phyloP scores from a whole-genome alignment of 2,113 vertebrate species.

The Corythornis cristatus region DNA sequence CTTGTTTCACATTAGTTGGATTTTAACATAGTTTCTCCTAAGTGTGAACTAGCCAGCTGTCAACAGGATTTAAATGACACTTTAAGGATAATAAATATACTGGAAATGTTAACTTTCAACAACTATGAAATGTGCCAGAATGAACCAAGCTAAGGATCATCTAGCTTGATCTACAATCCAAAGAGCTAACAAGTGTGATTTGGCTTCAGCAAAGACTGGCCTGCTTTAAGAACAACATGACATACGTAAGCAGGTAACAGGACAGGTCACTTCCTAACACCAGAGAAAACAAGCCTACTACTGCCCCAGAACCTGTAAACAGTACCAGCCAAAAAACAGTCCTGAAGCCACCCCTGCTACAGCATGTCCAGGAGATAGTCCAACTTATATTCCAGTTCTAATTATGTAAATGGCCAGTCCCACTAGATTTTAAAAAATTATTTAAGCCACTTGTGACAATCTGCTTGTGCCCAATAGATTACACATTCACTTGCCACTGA shows the following conservation, averaged over 20 bases:
- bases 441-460: not conserved
- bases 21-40: not conserved
- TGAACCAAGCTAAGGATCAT: not conserved
- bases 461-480: not conserved
- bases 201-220: not conserved
- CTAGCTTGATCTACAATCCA: not conserved
- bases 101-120: not conserved
- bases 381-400: not conserved
- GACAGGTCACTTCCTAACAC: not conserved
- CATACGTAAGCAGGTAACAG: not conserved
- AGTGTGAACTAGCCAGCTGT: not conserved
- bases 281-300: not conserved
- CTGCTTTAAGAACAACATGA: not conserved
- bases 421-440: not conserved
- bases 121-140: not conserved
- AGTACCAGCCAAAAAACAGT: not conserved
- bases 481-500: not conserved
- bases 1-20: not conserved
- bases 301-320: conserved; percentile 5
- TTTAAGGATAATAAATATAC: not conserved
- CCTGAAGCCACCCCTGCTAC: not conserved
- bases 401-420: not conserved
- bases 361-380: not conserved
- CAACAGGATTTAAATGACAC: not conserved
- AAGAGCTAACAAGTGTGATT: not conserved